Conservation (phyloP, 2,797 vertebrate species). For the Xenops minutus region DNA sequence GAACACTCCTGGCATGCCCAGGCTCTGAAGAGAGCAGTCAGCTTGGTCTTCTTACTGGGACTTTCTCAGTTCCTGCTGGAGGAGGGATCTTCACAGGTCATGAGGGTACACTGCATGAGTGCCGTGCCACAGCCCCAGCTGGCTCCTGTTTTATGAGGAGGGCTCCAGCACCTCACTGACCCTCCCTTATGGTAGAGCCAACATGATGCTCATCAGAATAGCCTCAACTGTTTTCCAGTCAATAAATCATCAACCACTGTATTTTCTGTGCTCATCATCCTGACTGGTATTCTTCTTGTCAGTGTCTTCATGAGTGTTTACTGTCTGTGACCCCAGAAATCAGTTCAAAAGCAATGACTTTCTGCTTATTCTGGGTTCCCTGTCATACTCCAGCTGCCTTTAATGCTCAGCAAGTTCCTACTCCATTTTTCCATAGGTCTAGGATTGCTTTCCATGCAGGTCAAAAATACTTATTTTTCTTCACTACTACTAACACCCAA, state of each 20-base stretch:
- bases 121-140: accelerated
- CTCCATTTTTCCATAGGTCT: not conserved
- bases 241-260: not conserved
- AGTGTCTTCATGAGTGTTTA: not conserved
- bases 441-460: not conserved
- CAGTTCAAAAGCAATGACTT: not conserved
- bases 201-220: not conserved
- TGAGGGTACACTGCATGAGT: accelerated
- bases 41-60: not conserved
- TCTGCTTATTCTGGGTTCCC: not conserved
- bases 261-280: not conserved
- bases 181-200: not conserved
- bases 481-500: not conserved
- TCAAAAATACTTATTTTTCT: not conserved
- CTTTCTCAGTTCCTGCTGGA: not conserved
- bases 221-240: not conserved
- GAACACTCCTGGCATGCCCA: not conserved
- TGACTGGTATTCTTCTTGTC: not conserved
- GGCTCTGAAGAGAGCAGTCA: not conserved
- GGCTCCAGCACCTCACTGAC: not conserved
- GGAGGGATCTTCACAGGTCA: not conserved
- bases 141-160: not conserved
- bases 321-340: not conserved
- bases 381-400: not conserved
- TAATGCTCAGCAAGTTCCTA: no score